Conservation (phyloP, 2,113 vertebrate species). For the Scopus umbretta region DNA sequence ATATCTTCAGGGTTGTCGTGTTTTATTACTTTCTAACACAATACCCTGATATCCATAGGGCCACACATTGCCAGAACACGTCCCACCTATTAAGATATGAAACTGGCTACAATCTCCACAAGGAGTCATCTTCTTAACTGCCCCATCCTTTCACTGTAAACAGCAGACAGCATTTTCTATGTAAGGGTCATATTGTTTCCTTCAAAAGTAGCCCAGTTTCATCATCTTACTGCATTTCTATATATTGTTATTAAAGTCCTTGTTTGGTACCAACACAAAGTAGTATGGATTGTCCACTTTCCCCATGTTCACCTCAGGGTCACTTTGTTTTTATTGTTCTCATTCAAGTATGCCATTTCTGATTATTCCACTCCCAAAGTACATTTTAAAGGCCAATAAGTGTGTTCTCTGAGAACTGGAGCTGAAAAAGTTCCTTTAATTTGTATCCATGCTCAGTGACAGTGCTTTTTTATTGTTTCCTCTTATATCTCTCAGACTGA, state of each 20-base stretch:
- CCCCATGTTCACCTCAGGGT: neutral
- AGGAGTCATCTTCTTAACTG: neutral
- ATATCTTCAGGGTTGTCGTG: neutral
- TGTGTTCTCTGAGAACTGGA: neutral
- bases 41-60: neutral
- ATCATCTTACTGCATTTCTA: neutral
- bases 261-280: neutral
- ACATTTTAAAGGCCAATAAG: neutral
- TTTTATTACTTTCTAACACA: neutral
- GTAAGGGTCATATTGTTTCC: neutral
- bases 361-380: neutral
- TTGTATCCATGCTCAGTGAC: neutral
- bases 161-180: neutral
- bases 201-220: neutral
- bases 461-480: neutral
- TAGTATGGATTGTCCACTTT: neutral
- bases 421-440: neutral
- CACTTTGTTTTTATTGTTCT: conserved; percentile 2
- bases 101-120: neutral
- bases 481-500: neutral
- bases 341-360: neutral
- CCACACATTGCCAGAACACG: neutral
- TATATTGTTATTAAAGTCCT: neutral
- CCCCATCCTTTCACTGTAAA: neutral
- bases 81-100: neutral